Evolutionary conservation across 2,113 vertebrate species (phyloP), one percentile per base, ranked within the genome.

Genomic region (Platichthys stellatus): DNA sequence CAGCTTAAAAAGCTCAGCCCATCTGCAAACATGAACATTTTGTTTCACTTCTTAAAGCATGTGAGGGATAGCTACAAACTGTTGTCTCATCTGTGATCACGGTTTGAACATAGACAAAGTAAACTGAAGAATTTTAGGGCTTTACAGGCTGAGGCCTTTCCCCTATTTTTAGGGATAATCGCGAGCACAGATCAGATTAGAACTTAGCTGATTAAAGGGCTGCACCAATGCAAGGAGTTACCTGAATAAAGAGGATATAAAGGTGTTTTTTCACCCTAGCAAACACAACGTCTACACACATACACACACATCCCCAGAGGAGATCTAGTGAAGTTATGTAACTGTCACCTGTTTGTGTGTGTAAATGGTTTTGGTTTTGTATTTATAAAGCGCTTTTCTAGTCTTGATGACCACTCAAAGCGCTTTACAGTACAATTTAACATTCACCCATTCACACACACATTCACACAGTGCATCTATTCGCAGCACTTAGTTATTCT

Each of bases 1-100:
- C 12, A 21, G 54, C 17, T 64, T 73, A 10, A 69, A 76, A 63
- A 49, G 12, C 45, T 26, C 56, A 65, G 64, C 0, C 53, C 15
- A n/a, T 66, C 51, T 56, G 53, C 69, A 81, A 65, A 84, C 26
- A 65, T 17, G 0, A 49, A 38, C 38, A 28, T 77, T 80, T 74
- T 28, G 6, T 64, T 69, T 77, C 21, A 66, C 49, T 65, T 18
- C 31, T 20, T 38, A 47, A 40, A 72, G 51, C 28, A 47, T 56
- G 17, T 0, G 17, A 23, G n/a, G 20, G 45, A 63, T 21, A 26
- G 15, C 23, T 43, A 31, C 26, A 63, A 35, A 57, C 57, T 31
- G 63, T 64, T 63, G 61, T 24, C 61, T 62, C 45, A 18, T 63
- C 63, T 72, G 62, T 72, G 67, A 67, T 72, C 40, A 67, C 57